Conservation (phyloP, 2,888 invertebrate genomes). For the Bruchidius siliquastri region DNA sequence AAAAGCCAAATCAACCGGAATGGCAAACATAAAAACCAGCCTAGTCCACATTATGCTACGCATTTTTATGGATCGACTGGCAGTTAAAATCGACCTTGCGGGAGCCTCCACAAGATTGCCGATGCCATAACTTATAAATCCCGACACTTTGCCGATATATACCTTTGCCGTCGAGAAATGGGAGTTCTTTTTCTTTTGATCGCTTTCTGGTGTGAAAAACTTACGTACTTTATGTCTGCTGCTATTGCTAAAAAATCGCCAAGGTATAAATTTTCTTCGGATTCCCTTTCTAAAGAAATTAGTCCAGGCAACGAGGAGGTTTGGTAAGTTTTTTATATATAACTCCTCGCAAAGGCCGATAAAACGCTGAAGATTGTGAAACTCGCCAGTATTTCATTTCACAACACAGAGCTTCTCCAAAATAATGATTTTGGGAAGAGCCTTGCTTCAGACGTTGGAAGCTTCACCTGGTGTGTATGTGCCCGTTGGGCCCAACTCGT, state of each 20-base stretch:
- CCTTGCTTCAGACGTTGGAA: too few species aligned
- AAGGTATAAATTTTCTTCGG: neutral
- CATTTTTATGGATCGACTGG: neutral
- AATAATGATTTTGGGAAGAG: too few species aligned
- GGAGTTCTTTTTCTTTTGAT: neutral
- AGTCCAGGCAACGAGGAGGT: too few species aligned
- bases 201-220: neutral
- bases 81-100: neutral
- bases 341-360: too few species aligned
- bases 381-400: too few species aligned
- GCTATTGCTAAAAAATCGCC: neutral
- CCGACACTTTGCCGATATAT: neutral
- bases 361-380: too few species aligned
- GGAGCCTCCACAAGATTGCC: neutral
- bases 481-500: too few species aligned
- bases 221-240: neutral
- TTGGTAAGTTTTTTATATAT: too few species aligned
- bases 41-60: neutral
- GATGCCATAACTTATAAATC: neutral
- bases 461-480: too few species aligned
- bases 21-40: neutral
- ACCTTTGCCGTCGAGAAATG: neutral
- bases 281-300: neutral
- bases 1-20: neutral
- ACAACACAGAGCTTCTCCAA: too few species aligned